These are phyloP conservation scores for Aproaerema taeniolella DNA, from an alignment of 2,888 invertebrate species.

Conservation along the genomic window DNA sequence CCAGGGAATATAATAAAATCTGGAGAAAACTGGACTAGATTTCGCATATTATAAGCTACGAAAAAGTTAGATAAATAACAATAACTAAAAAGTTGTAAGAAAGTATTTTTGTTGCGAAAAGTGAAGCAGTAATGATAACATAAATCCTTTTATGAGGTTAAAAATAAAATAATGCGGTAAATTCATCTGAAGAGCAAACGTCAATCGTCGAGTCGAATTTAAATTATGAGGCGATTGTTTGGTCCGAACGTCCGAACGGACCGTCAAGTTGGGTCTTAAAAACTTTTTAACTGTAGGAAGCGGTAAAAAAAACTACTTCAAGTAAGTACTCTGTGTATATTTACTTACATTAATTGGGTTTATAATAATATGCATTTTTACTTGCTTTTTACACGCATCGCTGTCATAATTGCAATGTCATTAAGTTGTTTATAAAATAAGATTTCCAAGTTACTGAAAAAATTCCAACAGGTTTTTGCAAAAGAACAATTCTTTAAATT, in stretches of 20 bases:
- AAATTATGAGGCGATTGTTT: constrained; percentile 2
- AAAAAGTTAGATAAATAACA: no score
- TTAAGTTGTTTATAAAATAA: no score
- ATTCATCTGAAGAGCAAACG: not conserved
- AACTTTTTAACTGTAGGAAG: not conserved
- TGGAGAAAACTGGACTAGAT: no score
- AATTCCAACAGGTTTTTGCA: no score
- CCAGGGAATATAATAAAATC: no score
- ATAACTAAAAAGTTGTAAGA: no score
- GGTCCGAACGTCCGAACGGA: not conserved
- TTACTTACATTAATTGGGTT: not conserved
- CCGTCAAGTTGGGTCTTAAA: not conserved
- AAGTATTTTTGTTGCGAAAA: no score
- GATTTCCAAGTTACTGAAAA: no score
- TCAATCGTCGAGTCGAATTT: not conserved
- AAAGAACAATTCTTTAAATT: no score
- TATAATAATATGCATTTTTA: not conserved
- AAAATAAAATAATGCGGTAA: not conserved
- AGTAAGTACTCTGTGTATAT: no score
- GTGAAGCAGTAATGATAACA: not conserved
- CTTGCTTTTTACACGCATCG: not conserved
- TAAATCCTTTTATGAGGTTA: not conserved
- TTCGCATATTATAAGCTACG: no score
- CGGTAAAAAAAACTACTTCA: not conserved
- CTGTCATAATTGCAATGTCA: no score